Percentiles rank a stretch among this genome's conserved stretches.
Evolutionary conservation across 2,797 vertebrate genomes (phyloP).

Genomic region (Chrosomus eos): DNA sequence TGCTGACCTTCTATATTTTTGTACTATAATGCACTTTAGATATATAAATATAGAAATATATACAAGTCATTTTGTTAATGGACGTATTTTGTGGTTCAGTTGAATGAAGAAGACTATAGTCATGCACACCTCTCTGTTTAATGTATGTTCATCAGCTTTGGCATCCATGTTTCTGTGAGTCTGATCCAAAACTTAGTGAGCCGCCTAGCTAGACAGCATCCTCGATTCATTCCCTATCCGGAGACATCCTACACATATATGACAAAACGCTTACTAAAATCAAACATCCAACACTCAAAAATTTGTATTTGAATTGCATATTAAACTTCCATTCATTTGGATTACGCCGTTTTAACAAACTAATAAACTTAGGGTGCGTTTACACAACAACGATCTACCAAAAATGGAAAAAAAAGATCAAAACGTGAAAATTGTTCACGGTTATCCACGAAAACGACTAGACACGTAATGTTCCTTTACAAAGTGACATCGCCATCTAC

Average conservation of each 20-base stretch:
- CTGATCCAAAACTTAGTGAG: constrained; percentile 21
- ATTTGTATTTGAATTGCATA: too few species aligned
- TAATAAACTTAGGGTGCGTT: too few species aligned
- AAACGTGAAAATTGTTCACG: too few species aligned
- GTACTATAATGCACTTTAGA: constrained; percentile 99
- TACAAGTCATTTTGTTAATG: constrained; percentile 82
- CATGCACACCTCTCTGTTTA: constrained; percentile 38
- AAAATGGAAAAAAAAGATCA: neutral
- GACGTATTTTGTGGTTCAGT: constrained; percentile 84
- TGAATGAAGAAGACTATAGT: constrained; percentile 80
- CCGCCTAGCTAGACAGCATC: constrained; percentile 8
- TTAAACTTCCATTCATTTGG: neutral
- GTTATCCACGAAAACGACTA: too few species aligned
- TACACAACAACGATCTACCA: too few species aligned
- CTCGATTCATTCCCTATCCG: neutral
- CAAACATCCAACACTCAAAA: neutral
- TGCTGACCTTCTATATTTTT: constrained; percentile 96
- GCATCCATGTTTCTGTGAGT: constrained; percentile 26
- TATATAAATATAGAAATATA: constrained; percentile 90
- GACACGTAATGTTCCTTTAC: too few species aligned
- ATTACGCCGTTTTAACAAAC: too few species aligned
- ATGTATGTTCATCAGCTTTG: constrained; percentile 51
- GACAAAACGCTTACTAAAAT: neutral
- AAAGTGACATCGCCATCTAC: too few species aligned
- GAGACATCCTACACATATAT: too few species aligned